Conservation (phyloP, 2,113 vertebrate species). For the Hippocampus comes region DNA sequence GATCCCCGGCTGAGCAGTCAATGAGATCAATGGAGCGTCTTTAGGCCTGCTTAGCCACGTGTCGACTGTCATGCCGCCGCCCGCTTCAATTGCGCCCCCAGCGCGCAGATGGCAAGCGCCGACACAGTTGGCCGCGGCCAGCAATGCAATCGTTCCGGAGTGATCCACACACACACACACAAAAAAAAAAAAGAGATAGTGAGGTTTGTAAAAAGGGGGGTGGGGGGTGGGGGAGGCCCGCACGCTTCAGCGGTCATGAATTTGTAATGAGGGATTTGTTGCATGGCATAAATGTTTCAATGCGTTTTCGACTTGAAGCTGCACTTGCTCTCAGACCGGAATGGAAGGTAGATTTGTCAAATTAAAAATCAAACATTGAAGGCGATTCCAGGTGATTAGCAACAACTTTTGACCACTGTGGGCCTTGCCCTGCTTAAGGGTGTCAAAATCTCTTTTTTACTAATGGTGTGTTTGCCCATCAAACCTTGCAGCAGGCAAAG, state of each 20-base stretch:
- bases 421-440: neutral
- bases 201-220: conserved; percentile 1
- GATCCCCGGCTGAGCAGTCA: conserved; percentile 64
- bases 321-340: neutral
- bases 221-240: neutral
- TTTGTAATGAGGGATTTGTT: neutral
- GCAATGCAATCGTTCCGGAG: conserved; percentile 37
- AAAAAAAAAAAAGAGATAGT: conserved; percentile 5
- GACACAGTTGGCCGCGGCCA: conserved; percentile 18
- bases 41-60: conserved; percentile 67
- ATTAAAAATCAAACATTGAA: neutral
- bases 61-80: conserved; percentile 61
- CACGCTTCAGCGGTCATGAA: conserved; percentile 3
- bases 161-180: conserved; percentile 9
- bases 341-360: neutral
- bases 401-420: conserved; percentile 3
- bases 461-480: neutral
- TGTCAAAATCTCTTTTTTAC: neutral
- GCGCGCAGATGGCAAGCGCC: conserved; percentile 57
- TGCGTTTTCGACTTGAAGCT: neutral
- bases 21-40: conserved; percentile 73
- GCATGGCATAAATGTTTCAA: neutral
- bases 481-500: neutral
- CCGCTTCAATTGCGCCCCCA: conserved; percentile 54
- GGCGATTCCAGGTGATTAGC: neutral